Evolutionary conservation across 2,113 vertebrate genomes (phyloP).

Genomic region (Noctilio leporinus): DNA sequence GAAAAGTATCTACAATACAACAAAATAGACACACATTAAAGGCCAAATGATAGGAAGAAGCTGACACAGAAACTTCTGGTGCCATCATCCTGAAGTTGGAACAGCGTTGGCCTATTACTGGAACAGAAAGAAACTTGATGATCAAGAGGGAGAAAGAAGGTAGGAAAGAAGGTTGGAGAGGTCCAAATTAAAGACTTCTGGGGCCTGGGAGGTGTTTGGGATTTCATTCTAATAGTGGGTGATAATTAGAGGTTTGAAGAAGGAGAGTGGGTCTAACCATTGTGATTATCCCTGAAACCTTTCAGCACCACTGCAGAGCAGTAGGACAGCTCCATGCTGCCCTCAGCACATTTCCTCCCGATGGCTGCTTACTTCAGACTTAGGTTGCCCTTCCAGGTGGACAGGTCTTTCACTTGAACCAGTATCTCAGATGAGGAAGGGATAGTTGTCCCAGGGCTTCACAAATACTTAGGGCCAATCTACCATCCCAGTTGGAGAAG

Average conservation of each 20-base stretch:
- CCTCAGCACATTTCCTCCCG: neutral
- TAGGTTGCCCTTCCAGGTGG: neutral
- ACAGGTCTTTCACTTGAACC: neutral
- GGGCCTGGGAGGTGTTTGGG: neutral
- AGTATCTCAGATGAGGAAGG: neutral
- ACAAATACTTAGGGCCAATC: neutral
- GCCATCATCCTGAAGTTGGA: neutral
- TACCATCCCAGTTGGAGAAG: neutral
- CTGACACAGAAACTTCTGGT: neutral
- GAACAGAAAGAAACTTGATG: neutral
- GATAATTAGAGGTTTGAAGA: neutral
- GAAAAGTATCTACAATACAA: neutral
- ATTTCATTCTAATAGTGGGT: neutral
- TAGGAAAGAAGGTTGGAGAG: neutral
- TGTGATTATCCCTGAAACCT: neutral
- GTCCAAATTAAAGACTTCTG: neutral
- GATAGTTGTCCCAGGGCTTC: neutral
- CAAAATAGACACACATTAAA: neutral
- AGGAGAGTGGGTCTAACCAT: neutral
- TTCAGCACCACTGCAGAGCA: neutral
- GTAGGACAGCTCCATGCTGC: neutral
- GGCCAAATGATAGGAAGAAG: neutral
- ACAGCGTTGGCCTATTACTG: neutral
- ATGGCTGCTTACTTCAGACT: neutral
- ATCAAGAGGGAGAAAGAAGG: neutral